A percentile compares a stretch with the other conserved stretches of the same genome.
Evolutionary conservation across 2,888 invertebrate genomes (phyloP).

Genomic region (Mylabris sibirica): DNA sequence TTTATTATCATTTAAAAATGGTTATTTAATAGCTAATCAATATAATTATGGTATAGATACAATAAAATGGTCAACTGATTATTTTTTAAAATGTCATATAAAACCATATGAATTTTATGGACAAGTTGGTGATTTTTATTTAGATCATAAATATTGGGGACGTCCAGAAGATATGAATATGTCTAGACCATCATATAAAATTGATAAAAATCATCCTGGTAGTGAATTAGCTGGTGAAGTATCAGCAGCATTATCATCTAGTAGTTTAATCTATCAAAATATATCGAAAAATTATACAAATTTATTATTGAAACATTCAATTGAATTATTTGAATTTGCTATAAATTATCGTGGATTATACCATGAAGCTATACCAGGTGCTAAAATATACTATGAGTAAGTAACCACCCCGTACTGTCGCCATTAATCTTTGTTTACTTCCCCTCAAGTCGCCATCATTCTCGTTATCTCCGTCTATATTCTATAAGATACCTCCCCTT

Average conservation of each 20-base stretch:
- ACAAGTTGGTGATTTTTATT: constrained; percentile 66
- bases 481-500: neutral
- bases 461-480: neutral
- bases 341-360: constrained; percentile 62
- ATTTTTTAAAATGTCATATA: constrained; percentile 67
- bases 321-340: constrained; percentile 64
- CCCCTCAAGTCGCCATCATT: neutral
- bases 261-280: constrained; percentile 63
- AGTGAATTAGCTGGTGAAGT: constrained; percentile 69
- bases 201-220: constrained; percentile 65
- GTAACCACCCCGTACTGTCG: constrained; percentile 28
- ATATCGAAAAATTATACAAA: constrained; percentile 60
- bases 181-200: constrained; percentile 66
- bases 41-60: constrained; percentile 60
- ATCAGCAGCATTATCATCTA: constrained; percentile 67
- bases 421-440: neutral
- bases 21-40: constrained; percentile 62
- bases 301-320: constrained; percentile 61
- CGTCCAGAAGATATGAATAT: constrained; percentile 69
- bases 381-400: constrained; percentile 63
- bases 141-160: constrained; percentile 69
- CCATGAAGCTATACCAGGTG: constrained; percentile 63
- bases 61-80: constrained; percentile 68
- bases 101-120: constrained; percentile 64
- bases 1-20: constrained; percentile 62